A percentile compares a stretch with the other conserved stretches of the same genome.
These are phyloP conservation scores for Gymnodraco acuticeps DNA, from an alignment of 2,797 vertebrate species.

Conservation along the genomic window DNA sequence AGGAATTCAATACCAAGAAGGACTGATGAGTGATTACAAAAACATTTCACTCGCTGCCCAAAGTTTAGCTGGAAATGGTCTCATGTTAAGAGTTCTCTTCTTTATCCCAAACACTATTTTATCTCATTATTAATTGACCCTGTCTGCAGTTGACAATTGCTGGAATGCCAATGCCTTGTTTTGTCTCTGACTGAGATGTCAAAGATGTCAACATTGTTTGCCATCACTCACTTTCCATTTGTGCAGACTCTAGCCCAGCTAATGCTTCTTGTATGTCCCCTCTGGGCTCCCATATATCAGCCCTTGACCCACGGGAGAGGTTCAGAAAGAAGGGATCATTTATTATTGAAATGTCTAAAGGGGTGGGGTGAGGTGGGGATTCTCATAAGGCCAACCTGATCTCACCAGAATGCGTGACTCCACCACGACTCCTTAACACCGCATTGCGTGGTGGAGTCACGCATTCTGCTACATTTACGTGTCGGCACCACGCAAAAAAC, in stretches of 20 bases:
- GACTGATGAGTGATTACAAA: conserved; percentile 83
- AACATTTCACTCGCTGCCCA: conserved; percentile 75
- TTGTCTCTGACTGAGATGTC: conserved; percentile 65
- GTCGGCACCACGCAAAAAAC: too few relatives aligned
- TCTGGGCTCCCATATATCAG: conserved; percentile 81
- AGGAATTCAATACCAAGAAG: conserved; percentile 80
- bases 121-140: conserved; percentile 41
- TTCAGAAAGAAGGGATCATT: conserved; percentile 75
- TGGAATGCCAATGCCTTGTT: conserved; percentile 62
- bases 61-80: conserved; percentile 72
- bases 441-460: too few relatives aligned
- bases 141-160: conserved; percentile 30
- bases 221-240: conserved; percentile 73
- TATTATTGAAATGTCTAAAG: conserved; percentile 81
- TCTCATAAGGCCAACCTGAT: conserved; percentile 61
- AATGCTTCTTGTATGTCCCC: conserved; percentile 73
- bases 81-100: conserved; percentile 27
- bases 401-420: too few relatives aligned
- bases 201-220: conserved; percentile 65
- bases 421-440: too few relatives aligned
- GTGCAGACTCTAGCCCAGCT: conserved; percentile 61
- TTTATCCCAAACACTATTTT: conserved; percentile 35
- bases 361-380: conserved; percentile 55
- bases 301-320: conserved; percentile 65
- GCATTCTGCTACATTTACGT: too few relatives aligned